Evolutionary conservation across 2,113 vertebrate species (phyloP), one percentile per base, ranked within the genome.

Genomic region (Smithornis capensis): DNA sequence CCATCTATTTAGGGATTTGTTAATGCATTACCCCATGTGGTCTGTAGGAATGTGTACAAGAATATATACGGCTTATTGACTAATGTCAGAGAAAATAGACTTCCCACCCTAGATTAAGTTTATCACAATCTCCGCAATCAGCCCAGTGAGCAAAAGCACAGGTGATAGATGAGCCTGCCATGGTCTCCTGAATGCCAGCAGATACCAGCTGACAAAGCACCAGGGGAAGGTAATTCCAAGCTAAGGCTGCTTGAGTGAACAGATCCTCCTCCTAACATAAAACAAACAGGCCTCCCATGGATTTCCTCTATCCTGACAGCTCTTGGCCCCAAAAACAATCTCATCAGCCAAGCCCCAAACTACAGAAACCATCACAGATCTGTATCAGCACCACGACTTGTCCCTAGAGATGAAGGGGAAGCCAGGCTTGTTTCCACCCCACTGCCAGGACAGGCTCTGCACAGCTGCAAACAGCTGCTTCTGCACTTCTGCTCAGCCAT

Each of bases 101-200:
- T 95, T 95, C 77, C 55, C 74, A 82, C 21, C 65, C 76, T 44
- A 90, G 91, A 95, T 90, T 86, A 86, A 93, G 86, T 93, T 92
- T 78, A 94, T 95, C 94, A 89, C 68, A 95, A 69, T 91, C 83
- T 93, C 90, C 88, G 64, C 91, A 90, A 79, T 90, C 91, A 91
- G 57, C 62, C 49, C 78, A 52, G 64, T 53, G 90, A 89, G 64
- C 71, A 95, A 77, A 56, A 95, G 88, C 93, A 55, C 9, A 15
- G 64, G 69, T 90, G 84, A 95, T 8, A 67, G 83, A 96, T 86
- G 69, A 96, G 87, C 75, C 88, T 95, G 67, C 83, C 86, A 60
- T 18, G 10, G 25, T 14, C 27, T 73, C 83, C 45, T 3, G 15
- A 94, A 90, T 53, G 79, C 83, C 89, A 95, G 87, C 63, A 92